Evolutionary conservation across 2,888 invertebrate genomes (phyloP).

Genomic region (Spisula subtruncata): DNA sequence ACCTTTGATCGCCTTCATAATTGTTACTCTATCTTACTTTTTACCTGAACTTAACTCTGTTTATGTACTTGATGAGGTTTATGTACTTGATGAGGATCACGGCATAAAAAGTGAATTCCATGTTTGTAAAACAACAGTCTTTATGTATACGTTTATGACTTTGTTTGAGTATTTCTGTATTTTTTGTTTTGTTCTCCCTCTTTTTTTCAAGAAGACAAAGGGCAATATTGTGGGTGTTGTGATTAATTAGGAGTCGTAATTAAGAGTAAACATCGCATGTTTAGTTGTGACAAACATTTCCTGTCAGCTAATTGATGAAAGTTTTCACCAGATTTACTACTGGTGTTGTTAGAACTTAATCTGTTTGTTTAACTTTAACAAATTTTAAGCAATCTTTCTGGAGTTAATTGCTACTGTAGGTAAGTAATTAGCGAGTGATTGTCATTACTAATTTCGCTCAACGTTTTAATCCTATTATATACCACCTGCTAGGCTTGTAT

Average conservation of each 20-base stretch:
- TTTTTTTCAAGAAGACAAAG: slow-evolving; percentile 24
- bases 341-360: slow-evolving; percentile 36
- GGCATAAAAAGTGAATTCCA: neutral
- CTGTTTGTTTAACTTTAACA: slow-evolving; percentile 41
- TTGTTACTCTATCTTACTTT: neutral
- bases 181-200: neutral
- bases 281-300: slow-evolving; percentile 48
- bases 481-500: neutral
- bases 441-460: slow-evolving; percentile 22
- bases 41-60: neutral
- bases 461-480: slow-evolving; percentile 27
- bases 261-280: slow-evolving; percentile 11
- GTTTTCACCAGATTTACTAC: slow-evolving; percentile 11
- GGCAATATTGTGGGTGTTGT: slow-evolving; percentile 33
- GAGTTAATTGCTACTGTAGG: neutral
- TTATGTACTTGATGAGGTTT: neutral
- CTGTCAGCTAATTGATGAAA: slow-evolving; percentile 31
- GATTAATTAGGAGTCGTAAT: slow-evolving; percentile 27
- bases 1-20: neutral
- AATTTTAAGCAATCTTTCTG: neutral
- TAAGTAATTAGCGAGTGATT: slow-evolving; percentile 46
- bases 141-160: slow-evolving; percentile 44
- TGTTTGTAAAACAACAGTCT: slow-evolving; percentile 31
- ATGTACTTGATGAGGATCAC: neutral
- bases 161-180: too few relatives aligned